A percentile compares a stretch with the other conserved stretches of the same genome.
Conservation (phyloP, 2,888 invertebrate species). For the Halictus quadricinctus region DNA sequence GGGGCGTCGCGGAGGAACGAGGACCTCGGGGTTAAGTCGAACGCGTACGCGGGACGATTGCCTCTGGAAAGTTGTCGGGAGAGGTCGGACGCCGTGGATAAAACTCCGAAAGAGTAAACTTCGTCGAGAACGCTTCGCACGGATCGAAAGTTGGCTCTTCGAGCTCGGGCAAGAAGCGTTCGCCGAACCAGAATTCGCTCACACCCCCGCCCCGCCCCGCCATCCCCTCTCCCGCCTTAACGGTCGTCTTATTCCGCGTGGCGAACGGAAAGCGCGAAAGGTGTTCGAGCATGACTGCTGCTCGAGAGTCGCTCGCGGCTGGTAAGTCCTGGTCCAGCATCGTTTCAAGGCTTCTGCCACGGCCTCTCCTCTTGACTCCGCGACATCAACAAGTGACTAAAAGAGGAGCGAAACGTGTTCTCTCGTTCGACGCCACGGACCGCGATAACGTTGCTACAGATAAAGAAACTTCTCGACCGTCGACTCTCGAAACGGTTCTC, state of each 20-base stretch:
- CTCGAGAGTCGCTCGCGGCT: constrained; percentile 37
- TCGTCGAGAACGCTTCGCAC: constrained; percentile 48
- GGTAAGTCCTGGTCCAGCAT: constrained; percentile 22
- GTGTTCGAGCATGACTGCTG: constrained; percentile 28
- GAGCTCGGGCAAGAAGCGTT: constrained; percentile 24
- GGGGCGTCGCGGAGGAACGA: constrained; percentile 3
- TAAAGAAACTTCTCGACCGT: constrained; percentile 49
- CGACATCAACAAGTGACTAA: constrained; percentile 67
- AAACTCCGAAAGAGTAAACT: constrained; percentile 48
- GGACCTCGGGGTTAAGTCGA: constrained; percentile 1
- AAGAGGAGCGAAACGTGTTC: constrained; percentile 50
- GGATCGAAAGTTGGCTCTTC: constrained; percentile 57
- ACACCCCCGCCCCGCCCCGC: background rate
- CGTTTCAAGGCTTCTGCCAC: constrained; percentile 19
- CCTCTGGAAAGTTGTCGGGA: constrained; percentile 42
- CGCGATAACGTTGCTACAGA: constrained; percentile 52
- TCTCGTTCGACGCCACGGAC: constrained; percentile 31
- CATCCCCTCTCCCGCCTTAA: background rate
- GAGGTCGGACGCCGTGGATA: constrained; percentile 24
- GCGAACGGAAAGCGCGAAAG: constrained; percentile 4
- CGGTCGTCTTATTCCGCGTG: constrained; percentile 39
- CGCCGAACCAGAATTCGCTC: constrained; percentile 43
- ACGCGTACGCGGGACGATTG: constrained; percentile 37
- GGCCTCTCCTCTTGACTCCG: constrained; percentile 24
- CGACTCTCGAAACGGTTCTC: background rate